Evolutionary conservation across 2,113 vertebrate species (phyloP).

Genomic region (Cyprinodon variegatus): DNA sequence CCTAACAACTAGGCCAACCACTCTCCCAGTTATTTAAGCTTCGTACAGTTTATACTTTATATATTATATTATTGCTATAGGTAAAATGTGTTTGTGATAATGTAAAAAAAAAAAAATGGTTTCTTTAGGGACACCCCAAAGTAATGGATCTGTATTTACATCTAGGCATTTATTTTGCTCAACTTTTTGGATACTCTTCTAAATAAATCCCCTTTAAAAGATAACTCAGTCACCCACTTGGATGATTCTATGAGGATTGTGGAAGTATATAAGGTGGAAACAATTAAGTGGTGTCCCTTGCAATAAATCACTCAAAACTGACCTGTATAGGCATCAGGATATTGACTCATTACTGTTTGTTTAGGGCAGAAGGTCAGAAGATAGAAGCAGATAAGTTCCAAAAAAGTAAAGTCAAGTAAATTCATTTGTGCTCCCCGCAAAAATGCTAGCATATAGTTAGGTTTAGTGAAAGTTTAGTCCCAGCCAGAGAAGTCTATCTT

Average conservation of each 20-base stretch:
- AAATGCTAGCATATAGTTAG: neutral
- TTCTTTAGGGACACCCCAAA: neutral
- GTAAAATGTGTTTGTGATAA: too few relatives aligned
- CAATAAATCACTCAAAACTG: constrained; percentile 62
- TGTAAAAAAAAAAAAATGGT: neutral
- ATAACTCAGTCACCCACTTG: neutral
- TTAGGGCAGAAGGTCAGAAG: constrained; percentile 55
- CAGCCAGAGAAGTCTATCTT: constrained; percentile 8
- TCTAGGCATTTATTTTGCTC: neutral
- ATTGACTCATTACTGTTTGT: constrained; percentile 52
- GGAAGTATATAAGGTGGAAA: constrained; percentile 56
- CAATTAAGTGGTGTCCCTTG: constrained; percentile 60
- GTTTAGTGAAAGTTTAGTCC: constrained; percentile 19
- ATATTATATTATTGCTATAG: too few relatives aligned
- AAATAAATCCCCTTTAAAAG: neutral
- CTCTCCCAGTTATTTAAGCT: too few relatives aligned
- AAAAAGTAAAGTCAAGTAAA: neutral
- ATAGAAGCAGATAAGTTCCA: constrained; percentile 44
- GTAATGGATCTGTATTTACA: neutral
- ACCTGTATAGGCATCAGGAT: constrained; percentile 48
- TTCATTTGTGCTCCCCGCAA: constrained; percentile 1
- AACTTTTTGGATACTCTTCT: neutral
- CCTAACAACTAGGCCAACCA: too few relatives aligned
- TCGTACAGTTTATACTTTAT: too few relatives aligned
- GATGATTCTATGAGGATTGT: neutral